Base-by-base conservation (phyloP, 2,888 invertebrate genomes). In the Rugalucina vietnamica region DNA sequence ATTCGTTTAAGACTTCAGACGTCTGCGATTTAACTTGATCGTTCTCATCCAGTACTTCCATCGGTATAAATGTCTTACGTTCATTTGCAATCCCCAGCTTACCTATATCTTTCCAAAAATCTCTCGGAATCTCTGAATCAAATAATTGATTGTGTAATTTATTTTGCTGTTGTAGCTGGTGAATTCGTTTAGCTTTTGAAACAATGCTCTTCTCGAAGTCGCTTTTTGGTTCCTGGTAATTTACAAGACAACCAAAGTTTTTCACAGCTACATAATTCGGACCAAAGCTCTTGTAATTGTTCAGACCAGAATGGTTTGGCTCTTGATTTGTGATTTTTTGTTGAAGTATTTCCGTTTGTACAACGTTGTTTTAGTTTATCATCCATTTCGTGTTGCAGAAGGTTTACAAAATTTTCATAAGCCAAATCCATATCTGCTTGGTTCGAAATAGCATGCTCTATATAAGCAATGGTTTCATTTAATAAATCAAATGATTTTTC, bases 81-180 rank as follows among this genome's bases (percentile, higher is more conserved):
- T 75, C 76, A 27, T 69, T 39, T 5, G 72, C 10, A 3, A 72
- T 37, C 5, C 72, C 72, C 1, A 43, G 1, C 18, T 39, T 72
- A n/a, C 72, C 72, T 5, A 43, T 71, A 21, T 72, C 8, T 49
- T n/a, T 72, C 49, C 72, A 72, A 29, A 72, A 72, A 49, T 72
- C 37, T 4, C 65, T 32, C 34, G 3, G n/a, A 1, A 39, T 4
- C 65, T 32, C 34, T 14, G n/a, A 1, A 39, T 72, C 27, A 49
- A 18, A 43, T n/a, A 72, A 29, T 43, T 72, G 18, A 43, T 72
- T 24, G 34, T 72, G 72, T 5, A 72, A 12, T 37, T 43, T 72
- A 4, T 29, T 1, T 72, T 72, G 21, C 4, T 72, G 29, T 10
- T 37, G 27, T 29, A n/a, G 10, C 43, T 72, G 72, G 24, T 39